Base-by-base conservation (phyloP, 2,113 vertebrate genomes). In the Mellivora capensis region DNA sequence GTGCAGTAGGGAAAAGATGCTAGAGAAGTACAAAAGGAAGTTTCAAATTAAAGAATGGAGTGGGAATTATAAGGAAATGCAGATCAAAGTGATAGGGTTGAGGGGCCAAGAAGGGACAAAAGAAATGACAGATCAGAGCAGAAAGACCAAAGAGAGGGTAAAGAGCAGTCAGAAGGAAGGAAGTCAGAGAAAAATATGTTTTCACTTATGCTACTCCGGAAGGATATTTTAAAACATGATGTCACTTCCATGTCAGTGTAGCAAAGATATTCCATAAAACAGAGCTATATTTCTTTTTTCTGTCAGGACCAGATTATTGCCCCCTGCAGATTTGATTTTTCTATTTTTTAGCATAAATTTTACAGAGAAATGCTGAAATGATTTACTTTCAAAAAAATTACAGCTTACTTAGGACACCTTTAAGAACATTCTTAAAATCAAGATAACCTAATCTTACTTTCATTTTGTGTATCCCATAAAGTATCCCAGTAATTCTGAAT, bases 111-210 rank as follows among this genome's bases (percentile, higher is more conserved):
- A 93, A 54, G 13, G 87, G 84, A 97, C 95, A 69, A 96, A 96
- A 93, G 90, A 91, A 93, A 96, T 44, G 61, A n/a, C 80, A 95
- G 94, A 97, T 95, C 92, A 93, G 96, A 97, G 52, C 81, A 92
- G 64, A 94, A 82, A 96, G 64, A 64, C 91, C 39, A 96, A 95
- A 94, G 92, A 83, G 64, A 90, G 57, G 64, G 42, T 6, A 5
- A 39, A 77, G 81, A 88, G 57, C 18, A 69, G n/a, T 91, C 34
- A 72, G 47, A n/a, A 92, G 59, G 95, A 94, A 96, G 52, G 87
- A 97, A 97, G 89, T 42, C 21, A 82, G 80, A 87, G 81, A 77
- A n/a, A 96, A 98, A 97, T 95, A 61, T 98, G 97, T 85, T 98
- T 97, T 95, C 96, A 97, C 76, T 98, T 98, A 98, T 13, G 23